These are phyloP conservation scores for Parus major DNA, from an alignment of 2,113 vertebrate genomes.

Conservation along the genomic window DNA sequence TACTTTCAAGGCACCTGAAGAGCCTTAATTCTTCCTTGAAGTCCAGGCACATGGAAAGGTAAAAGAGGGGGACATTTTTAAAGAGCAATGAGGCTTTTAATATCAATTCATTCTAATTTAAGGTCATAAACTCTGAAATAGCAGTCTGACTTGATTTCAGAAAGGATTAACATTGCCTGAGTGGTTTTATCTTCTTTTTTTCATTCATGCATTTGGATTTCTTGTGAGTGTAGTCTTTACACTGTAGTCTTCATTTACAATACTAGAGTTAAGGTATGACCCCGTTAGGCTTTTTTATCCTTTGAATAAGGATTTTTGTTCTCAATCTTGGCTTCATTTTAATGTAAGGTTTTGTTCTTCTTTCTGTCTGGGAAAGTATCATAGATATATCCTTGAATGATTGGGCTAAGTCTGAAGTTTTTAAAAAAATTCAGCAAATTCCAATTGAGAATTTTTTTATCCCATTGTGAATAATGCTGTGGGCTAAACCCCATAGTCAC, in stretches of 20 bases:
- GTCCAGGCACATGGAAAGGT: neutral
- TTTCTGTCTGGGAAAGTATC: neutral
- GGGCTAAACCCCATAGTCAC: neutral
- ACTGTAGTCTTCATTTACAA: too few species aligned
- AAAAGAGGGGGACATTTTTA: neutral
- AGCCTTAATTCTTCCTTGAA: neutral
- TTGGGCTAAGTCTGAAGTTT: neutral
- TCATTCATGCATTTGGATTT: neutral
- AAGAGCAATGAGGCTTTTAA: neutral
- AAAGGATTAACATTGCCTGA: neutral
- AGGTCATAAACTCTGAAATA: conserved; percentile 10
- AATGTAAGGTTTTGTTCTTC: neutral
- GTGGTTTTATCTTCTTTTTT: neutral
- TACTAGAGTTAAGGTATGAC: neutral
- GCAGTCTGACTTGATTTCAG: neutral
- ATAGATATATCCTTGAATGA: neutral
- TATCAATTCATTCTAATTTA: conserved; percentile 13
- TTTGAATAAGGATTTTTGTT: neutral
- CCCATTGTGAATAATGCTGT: fast-evolving
- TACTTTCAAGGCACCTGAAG: neutral
- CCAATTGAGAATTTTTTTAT: neutral
- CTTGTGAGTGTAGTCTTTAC: neutral
- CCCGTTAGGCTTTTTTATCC: neutral
- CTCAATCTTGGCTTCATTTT: neutral
- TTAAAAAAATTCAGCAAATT: neutral